phyloP scores from a whole-genome alignment of 2,888 invertebrate genomes.

The Lasioglossum vierecki region DNA sequence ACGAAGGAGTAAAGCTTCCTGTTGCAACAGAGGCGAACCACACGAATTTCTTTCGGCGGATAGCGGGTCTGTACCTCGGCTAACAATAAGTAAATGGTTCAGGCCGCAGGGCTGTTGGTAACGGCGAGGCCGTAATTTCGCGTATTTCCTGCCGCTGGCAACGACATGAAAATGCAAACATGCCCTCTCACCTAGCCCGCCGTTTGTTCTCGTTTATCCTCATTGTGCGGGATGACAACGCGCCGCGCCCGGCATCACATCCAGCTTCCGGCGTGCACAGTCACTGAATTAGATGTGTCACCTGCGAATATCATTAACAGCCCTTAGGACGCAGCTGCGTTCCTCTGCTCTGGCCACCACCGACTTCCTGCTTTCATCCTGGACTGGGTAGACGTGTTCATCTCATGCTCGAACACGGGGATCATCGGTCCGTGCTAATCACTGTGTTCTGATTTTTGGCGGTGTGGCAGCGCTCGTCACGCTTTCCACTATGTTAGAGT shows the following conservation, averaged over 20 bases:
- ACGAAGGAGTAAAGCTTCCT: conserved; percentile 6
- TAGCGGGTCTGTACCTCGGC: conserved; percentile 11
- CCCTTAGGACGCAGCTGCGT: conserved; percentile 72
- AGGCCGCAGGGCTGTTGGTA: conserved; percentile 23
- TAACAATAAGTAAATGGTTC: conserved; percentile 50
- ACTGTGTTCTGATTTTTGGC: not conserved
- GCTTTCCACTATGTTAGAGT: not conserved
- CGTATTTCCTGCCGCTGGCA: conserved; percentile 72
- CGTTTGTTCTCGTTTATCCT: conserved; percentile 78
- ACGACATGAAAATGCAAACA: conserved; percentile 77
- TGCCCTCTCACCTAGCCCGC: conserved; percentile 73
- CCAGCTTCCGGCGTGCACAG: conserved; percentile 76
- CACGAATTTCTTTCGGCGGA: conserved; percentile 28
- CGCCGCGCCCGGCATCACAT: conserved; percentile 72
- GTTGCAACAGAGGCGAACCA: not conserved
- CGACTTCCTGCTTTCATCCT: conserved; percentile 61
- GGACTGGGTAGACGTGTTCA: conserved; percentile 26
- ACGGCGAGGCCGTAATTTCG: conserved; percentile 65
- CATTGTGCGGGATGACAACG: conserved; percentile 76
- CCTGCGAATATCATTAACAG: conserved; percentile 77
- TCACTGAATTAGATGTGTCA: conserved; percentile 78
- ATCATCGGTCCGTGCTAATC: not conserved
- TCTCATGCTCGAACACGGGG: conserved; percentile 40
- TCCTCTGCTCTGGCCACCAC: conserved; percentile 29
- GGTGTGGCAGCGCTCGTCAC: not conserved